Evolutionary conservation across 1,140 invertebrate species (phyloP), one percentile per base, ranked within the genome.

Genomic region (Zelostemma sp.): DNA sequence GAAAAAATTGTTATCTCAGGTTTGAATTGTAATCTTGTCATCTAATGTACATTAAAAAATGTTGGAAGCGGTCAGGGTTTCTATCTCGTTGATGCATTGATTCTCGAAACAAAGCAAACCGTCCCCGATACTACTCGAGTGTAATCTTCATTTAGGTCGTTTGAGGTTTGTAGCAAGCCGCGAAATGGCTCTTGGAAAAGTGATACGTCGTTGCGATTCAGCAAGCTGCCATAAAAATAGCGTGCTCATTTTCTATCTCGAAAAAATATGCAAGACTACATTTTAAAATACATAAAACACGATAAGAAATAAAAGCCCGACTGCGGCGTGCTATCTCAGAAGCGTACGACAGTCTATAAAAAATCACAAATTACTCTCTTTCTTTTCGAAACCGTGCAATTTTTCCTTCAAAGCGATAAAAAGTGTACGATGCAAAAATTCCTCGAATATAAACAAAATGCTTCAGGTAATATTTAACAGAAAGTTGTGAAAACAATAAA

Each of bases 51-150:
- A n/a, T n/a, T n/a, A n/a, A n/a, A n/a, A n/a, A n/a, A n/a, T n/a
- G n/a, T n/a, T n/a, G n/a, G n/a, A n/a, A n/a, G n/a, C 16, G 19
- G 25, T 63, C 46, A 46, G 33, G 61, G 61, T 70, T 70, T 64
- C 68, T 70, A 65, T 70, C 68, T 62, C 58, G 53, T 71, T 66
- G 62, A 71, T 71, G 68, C 62, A 71, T 71, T 66, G 68, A 71
- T 71, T 66, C 62, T 47, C 58, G 68, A 66, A 71, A 71, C 63
- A 71, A 66, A 71, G 58, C 54, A 62, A 55, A 55, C 62, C 58
- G 62, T 54, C 51, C 62, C 66, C 68, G 28, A 71, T 54, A 46
- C 48, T 53, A 51, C 48, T 65, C 47, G 65, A 71, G 68, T 71
- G 62, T 71, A 51, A 71, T 71, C 68, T 71, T 71, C 68, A 71